Evolutionary conservation across 2,113 vertebrate species (phyloP).

Genomic region (Toxotes jaculatrix): DNA sequence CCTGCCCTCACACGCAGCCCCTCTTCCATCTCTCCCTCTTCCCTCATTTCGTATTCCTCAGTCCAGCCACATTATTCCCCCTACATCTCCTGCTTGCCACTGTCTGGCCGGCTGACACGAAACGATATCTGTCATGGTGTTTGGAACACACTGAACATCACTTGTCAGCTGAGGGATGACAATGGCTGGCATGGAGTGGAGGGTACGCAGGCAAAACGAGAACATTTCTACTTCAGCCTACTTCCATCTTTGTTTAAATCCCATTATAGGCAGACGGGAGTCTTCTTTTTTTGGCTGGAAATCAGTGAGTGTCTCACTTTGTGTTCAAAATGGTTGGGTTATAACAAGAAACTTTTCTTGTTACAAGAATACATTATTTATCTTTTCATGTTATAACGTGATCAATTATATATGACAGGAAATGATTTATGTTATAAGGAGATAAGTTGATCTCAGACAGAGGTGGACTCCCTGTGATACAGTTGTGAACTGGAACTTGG

Average conservation of each 20-base stretch:
- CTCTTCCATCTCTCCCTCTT: conserved; percentile 36
- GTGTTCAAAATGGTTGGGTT: conserved; percentile 18
- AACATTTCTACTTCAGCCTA: conserved; percentile 37
- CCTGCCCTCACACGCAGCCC: conserved; percentile 10
- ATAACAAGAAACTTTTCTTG: no score
- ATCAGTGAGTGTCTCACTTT: conserved; percentile 48
- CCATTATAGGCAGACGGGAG: conserved; percentile 55
- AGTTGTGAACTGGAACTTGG: no score
- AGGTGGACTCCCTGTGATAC: no score
- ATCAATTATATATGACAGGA: no score
- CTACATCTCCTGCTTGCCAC: conserved; percentile 51
- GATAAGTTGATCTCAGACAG: no score
- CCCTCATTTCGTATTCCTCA: conserved; percentile 64
- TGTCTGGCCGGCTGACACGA: conserved; percentile 68
- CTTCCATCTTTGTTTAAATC: conserved; percentile 73
- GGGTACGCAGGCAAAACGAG: conserved; percentile 9
- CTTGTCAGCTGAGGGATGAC: conserved; percentile 69
- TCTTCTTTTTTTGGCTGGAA: conserved; percentile 49
- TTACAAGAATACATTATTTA: no score
- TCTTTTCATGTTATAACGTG: no score
- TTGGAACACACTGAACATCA: conserved; percentile 65
- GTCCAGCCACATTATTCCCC: conserved; percentile 61
- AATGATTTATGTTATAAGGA: no score
- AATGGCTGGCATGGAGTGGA: conserved; percentile 65
- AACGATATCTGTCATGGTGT: conserved; percentile 68